These are phyloP conservation scores for Epizoanthus rinbou DNA, from an alignment of 92 coral and sea anemone genomes.

Conservation along the genomic window DNA sequence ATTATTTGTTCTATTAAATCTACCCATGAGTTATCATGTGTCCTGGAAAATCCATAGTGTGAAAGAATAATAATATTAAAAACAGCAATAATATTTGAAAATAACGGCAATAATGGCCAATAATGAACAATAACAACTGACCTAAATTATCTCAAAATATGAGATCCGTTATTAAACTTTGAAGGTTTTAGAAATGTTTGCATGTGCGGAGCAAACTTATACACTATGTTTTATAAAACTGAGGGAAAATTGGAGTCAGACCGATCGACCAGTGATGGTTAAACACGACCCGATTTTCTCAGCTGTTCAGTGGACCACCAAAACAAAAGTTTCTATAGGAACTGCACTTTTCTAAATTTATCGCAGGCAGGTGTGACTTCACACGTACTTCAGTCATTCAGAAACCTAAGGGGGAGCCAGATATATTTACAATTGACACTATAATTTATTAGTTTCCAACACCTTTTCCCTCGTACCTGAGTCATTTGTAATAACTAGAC, in stretches of 20 bases:
- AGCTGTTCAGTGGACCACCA: background rate
- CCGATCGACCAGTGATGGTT: constrained; percentile 7
- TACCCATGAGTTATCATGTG: too few species aligned
- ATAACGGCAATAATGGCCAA: too few species aligned
- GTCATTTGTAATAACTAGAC: background rate
- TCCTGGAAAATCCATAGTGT: too few species aligned
- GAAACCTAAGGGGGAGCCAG: too few species aligned
- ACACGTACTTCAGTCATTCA: background rate
- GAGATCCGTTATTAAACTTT: background rate
- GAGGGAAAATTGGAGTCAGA: background rate
- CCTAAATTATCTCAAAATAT: too few species aligned
- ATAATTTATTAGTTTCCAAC: background rate
- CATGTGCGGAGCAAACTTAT: background rate
- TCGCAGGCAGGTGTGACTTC: constrained; percentile 1
- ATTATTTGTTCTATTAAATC: too few species aligned
- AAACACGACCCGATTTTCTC: background rate
- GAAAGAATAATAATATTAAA: too few species aligned
- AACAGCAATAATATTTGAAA: too few species aligned
- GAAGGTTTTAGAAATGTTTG: background rate
- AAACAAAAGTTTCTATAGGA: background rate
- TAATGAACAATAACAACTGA: too few species aligned
- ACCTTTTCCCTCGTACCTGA: background rate
- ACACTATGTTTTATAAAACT: background rate
- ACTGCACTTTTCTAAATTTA: background rate
- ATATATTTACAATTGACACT: background rate